Base-by-base conservation (phyloP, 2,113 vertebrate species). In the Toxotes jaculatrix region DNA sequence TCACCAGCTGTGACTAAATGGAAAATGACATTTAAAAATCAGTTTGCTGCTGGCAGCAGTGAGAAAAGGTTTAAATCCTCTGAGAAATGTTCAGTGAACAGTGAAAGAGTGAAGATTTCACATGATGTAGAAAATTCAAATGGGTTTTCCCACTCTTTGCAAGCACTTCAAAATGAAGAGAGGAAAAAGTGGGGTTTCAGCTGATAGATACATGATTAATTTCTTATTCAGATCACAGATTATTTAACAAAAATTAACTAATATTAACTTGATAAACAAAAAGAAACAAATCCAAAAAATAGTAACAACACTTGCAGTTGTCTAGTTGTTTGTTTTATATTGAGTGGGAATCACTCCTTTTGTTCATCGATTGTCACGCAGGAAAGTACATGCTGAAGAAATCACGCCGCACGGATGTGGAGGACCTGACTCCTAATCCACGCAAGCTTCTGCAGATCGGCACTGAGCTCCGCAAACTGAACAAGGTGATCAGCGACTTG, bases 401-500 rank as follows among this genome's bases (percentile, higher is more conserved):
- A 82, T 99, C 98, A 11, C 96, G 98, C 36, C 97, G 98, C 86
- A 98, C 98, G 2, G 98, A 99, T 65, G 98, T 99, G 55, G 98
- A 99, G 91, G 98, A 99, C 89, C 92, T 99, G 81, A 99, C 98
- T 86, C 98, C 98, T 55, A 99, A 99, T 82, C 98, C 98, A 34
- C 97, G 97, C 57, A 99, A 99, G 78, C 95, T 99, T 11, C 95
- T 99, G 38, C 97, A 99, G 95, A 99, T 99, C 42, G 98, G 98
- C 70, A 98, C 96, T 0, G 98, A 99, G 77, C 93, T 99, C 10
- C 96, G 97, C 67, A 99, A 99, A 81, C 95, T 99, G 45, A 99
- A 99, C 91, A 98, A 99, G 91, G 98, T 99, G 89, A 99, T 99
- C 88, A 97, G 98, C 68, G 98, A 99, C 91, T 91, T 99, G 93